Evolutionary conservation across 2,113 vertebrate species (phyloP).

Genomic region (Galemys pyrenaicus): DNA sequence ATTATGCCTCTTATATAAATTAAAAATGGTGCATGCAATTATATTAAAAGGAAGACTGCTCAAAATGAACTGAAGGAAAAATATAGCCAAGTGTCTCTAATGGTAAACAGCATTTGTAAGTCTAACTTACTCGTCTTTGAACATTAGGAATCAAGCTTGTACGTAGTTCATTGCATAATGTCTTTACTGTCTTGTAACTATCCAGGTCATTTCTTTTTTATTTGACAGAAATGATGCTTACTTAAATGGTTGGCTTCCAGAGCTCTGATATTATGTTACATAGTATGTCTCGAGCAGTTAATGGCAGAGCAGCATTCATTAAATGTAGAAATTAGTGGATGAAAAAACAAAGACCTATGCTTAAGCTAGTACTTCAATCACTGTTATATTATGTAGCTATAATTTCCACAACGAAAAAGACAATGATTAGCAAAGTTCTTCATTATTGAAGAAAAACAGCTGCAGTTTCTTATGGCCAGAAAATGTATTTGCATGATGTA

Average conservation of each 20-base stretch:
- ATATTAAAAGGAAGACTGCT: background rate
- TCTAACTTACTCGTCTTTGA: slow-evolving; percentile 41
- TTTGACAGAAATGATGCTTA: background rate
- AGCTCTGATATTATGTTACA: background rate
- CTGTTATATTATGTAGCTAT: background rate
- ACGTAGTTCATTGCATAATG: background rate
- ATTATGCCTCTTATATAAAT: slow-evolving; percentile 26
- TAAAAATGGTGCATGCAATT: background rate
- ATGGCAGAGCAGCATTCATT: background rate
- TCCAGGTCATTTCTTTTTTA: background rate
- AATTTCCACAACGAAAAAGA: slow-evolving; percentile 44
- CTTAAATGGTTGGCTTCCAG: background rate
- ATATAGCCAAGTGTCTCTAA: background rate
- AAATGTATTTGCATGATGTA: background rate
- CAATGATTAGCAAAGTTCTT: background rate
- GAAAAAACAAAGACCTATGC: slow-evolving; percentile 1
- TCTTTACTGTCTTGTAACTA: slow-evolving; percentile 17
- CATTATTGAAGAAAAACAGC: background rate
- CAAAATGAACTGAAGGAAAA: slow-evolving; percentile 44
- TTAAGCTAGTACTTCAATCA: background rate
- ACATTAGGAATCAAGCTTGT: background rate
- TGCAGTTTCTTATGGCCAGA: background rate
- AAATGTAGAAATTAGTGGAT: slow-evolving; percentile 19
- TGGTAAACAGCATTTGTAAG: background rate
- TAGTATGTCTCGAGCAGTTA: background rate